These are phyloP conservation scores for Casuarius casuarius DNA, from an alignment of 2,113 vertebrate genomes.

Conservation along the genomic window DNA sequence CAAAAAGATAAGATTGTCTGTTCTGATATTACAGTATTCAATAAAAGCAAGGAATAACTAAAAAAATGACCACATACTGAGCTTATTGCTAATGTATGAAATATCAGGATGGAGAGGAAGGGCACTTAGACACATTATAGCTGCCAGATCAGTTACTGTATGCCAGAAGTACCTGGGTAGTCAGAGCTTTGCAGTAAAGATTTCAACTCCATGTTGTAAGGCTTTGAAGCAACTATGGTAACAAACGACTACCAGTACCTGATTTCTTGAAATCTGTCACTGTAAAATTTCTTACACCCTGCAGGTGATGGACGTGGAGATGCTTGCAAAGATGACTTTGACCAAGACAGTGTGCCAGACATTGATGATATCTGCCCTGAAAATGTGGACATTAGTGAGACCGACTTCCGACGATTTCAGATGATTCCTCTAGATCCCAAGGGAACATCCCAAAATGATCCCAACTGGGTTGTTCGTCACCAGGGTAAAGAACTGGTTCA, in stretches of 20 bases:
- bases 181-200: neutral
- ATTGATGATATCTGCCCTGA: constrained; percentile 97
- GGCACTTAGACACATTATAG: neutral
- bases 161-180: neutral
- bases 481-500: constrained; percentile 98
- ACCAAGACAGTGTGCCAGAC: constrained; percentile 91
- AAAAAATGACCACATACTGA: neutral
- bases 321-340: constrained; percentile 96
- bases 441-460: constrained; percentile 97
- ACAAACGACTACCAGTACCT: neutral
- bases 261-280: neutral
- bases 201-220: neutral
- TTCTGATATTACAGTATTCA: neutral
- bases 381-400: constrained; percentile 95
- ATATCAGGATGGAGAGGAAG: neutral
- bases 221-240: neutral
- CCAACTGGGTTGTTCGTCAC: constrained; percentile 98
- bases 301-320: constrained; percentile 95
- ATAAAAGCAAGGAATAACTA: neutral
- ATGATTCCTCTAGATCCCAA: constrained; percentile 99
- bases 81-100: neutral
- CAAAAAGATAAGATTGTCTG: neutral
- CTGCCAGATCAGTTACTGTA: neutral
- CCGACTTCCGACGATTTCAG: constrained; percentile 97
- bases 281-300: neutral